Conservation (phyloP, 2,113 vertebrate species). For the Meriones unguiculatus region DNA sequence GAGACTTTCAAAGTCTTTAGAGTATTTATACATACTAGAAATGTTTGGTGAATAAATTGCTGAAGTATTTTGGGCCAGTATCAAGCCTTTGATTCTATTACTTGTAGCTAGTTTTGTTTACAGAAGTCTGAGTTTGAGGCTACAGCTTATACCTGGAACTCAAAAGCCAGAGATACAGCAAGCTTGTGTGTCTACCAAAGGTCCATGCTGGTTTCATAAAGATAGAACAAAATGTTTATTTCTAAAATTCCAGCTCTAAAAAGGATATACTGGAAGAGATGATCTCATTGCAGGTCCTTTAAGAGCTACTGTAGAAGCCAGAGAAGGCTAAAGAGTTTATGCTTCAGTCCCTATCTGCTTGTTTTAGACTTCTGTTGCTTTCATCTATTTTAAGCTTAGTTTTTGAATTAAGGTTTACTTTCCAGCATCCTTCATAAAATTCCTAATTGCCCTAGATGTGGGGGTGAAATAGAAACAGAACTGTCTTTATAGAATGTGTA, state of each 20-base stretch:
- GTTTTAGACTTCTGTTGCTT: conserved; percentile 13
- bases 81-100: background rate
- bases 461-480: background rate
- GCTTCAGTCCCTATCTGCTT: background rate
- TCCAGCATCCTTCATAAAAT: background rate
- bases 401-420: background rate
- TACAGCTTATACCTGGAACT: background rate
- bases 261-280: background rate
- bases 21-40: background rate
- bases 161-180: background rate
- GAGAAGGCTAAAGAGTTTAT: background rate
- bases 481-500: background rate
- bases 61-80: background rate
- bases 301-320: background rate
- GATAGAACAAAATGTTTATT: background rate
- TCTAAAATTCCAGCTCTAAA: background rate
- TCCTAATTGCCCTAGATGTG: background rate
- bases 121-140: background rate
- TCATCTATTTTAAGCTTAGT: background rate
- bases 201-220: background rate
- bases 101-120: background rate
- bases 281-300: background rate
- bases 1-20: background rate
- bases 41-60: background rate
- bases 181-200: background rate